Percentiles rank a stretch among this genome's conserved stretches.
Conservation (phyloP, 2,113 vertebrate genomes). For the Recurvirostra avosetta region DNA sequence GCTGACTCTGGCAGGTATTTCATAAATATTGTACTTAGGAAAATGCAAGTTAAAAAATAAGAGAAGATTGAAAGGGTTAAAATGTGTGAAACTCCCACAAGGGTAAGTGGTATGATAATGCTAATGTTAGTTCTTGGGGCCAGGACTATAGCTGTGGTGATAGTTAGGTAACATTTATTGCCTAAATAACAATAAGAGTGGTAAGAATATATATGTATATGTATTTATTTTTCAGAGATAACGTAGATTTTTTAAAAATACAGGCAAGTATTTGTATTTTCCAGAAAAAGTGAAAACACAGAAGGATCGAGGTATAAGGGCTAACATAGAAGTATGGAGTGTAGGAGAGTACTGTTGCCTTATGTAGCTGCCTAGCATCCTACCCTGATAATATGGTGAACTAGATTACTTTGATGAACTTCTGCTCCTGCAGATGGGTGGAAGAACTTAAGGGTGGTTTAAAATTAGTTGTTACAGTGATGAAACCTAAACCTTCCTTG, state of each 20-base stretch:
- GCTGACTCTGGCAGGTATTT: neutral
- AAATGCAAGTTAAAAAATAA: neutral
- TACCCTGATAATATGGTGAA: neutral
- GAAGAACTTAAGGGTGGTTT: neutral
- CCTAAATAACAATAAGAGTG: neutral
- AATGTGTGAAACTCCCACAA: neutral
- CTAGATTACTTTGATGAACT: neutral
- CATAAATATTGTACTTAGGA: neutral
- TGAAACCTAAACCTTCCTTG: neutral
- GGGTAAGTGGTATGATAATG: neutral
- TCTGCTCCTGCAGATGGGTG: neutral
- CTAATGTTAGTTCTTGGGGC: neutral
- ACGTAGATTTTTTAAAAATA: neutral
- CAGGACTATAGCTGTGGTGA: neutral
- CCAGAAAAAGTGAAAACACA: neutral
- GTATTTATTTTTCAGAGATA: neutral
- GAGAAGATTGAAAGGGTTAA: neutral
- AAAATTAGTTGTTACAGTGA: neutral
- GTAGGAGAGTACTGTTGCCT: neutral
- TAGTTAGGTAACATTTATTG: neutral
- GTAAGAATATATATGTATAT: neutral
- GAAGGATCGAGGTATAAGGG: neutral
- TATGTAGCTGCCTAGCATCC: neutral
- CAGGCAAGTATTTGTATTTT: fast-evolving
- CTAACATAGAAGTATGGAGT: neutral